Evolutionary conservation across 2,797 vertebrate species (phyloP), one percentile per base, ranked within the genome.

Genomic region (Nyctibius grandis): DNA sequence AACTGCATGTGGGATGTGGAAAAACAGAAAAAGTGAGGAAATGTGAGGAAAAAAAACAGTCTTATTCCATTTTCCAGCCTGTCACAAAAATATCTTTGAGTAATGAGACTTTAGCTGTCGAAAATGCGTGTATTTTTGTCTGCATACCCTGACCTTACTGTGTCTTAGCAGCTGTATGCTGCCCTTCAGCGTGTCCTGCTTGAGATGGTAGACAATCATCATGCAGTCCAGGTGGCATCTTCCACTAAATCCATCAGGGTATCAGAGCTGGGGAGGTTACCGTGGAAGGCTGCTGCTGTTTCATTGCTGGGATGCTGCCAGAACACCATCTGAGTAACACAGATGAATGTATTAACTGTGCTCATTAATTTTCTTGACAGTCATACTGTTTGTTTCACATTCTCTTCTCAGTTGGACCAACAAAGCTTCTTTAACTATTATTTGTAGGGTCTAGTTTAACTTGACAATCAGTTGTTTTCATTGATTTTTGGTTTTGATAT

Each of bases 1-100:
- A 69, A 15, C 57, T 63, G 28, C 16, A 2, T 17, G 17, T 61
- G n/a, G 45, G 79, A 59, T 38, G 29, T 15, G 18, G 85, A 67
- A 88, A 83, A 80, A 36, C 53, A 83, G 51, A 75, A 80, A 36
- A 73, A 60, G 15, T 31, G 31, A 53, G 67, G 23, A 64, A 65
- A 34, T 2, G 0, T 16, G 15, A 33, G 60, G 1, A 3, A 12
- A 18, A 16, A 45, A 13, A 25, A 44, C 9, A 11, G 12, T 54
- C 9, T 50, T 10, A 3, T 56, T 72, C 45, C 6, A 1, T 47
- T 79, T 53, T 56, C 50, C 48, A 65, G 13, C 29, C 64, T 76
- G 33, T 64, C 21, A 9, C 0, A 0, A 61, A 76, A 76, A 54
- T 85, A 57, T 33, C 34, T 17, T 45, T 72, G 53, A 47, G 72